These are phyloP conservation scores for Orchestia grillus DNA, from an alignment of 1,140 invertebrate genomes.

Conservation along the genomic window DNA sequence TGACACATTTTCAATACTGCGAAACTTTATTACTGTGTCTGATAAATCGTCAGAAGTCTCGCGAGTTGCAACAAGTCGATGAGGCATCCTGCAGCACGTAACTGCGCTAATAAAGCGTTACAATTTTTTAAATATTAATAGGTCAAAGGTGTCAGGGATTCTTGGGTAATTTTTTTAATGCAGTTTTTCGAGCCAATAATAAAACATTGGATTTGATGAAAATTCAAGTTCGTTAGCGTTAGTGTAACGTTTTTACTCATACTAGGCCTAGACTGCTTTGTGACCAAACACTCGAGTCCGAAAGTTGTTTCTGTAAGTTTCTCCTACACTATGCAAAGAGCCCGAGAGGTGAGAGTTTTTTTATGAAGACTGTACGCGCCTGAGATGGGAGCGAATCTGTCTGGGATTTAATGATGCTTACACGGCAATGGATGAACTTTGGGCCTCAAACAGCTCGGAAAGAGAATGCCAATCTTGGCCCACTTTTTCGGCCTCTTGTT, in stretches of 20 bases:
- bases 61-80: too few species aligned
- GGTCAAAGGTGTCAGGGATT: too few species aligned
- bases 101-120: background rate
- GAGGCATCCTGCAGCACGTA: too few species aligned
- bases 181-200: background rate
- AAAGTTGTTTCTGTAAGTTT: background rate
- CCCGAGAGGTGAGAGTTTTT: background rate
- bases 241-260: background rate
- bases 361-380: background rate
- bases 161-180: background rate
- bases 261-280: background rate
- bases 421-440: conserved; percentile 42
- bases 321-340: background rate
- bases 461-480: conserved; percentile 38
- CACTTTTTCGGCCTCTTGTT: conserved; percentile 40
- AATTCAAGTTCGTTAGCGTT: background rate
- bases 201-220: background rate
- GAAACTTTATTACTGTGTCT: too few species aligned
- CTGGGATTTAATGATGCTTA: conserved; percentile 40
- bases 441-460: conserved; percentile 42
- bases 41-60: too few species aligned
- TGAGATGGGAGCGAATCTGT: conserved; percentile 6
- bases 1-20: too few species aligned
- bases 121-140: background rate
- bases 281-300: background rate